phyloP scores from a whole-genome alignment of 2,797 vertebrate species.

The Cetoscarus ocellatus region DNA sequence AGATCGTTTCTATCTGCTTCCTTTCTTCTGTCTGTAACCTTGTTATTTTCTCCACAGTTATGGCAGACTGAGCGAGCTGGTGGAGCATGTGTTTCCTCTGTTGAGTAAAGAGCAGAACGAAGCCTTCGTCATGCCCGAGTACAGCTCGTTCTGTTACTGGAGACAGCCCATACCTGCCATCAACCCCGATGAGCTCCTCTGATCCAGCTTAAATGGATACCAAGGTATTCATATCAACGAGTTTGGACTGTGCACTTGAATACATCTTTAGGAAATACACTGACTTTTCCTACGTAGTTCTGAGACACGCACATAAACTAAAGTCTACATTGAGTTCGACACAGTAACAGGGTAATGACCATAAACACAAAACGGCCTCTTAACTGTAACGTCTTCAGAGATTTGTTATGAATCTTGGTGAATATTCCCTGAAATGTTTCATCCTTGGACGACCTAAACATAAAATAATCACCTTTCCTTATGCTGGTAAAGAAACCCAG shows the following conservation, averaged over 20 bases:
- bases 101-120: conserved; percentile 96
- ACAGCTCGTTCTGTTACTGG: conserved; percentile 98
- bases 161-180: conserved; percentile 91
- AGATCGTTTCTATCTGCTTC: background rate
- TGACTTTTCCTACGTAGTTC: conserved; percentile 26
- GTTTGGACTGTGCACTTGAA: conserved; percentile 46
- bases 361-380: conserved; percentile 13
- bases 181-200: conserved; percentile 91
- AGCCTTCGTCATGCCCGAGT: conserved; percentile 95
- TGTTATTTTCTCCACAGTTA: conserved; percentile 82
- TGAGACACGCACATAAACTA: conserved; percentile 14
- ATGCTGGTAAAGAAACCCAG: conserved; percentile 17
- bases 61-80: conserved; percentile 94
- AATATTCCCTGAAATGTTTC: conserved; percentile 15
- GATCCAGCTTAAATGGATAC: conserved; percentile 56
- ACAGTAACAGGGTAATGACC: conserved; percentile 29
- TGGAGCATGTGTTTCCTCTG: conserved; percentile 96
- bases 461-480: conserved; percentile 10
- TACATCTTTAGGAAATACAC: conserved; percentile 43
- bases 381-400: conserved; percentile 19
- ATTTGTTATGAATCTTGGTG: conserved; percentile 29
- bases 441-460: conserved; percentile 17
- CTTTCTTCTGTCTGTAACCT: background rate
- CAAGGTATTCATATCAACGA: conserved; percentile 30
- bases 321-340: conserved; percentile 10